Base-by-base conservation (phyloP, 2,797 vertebrate genomes). In the Fundulus diaphanus region DNA sequence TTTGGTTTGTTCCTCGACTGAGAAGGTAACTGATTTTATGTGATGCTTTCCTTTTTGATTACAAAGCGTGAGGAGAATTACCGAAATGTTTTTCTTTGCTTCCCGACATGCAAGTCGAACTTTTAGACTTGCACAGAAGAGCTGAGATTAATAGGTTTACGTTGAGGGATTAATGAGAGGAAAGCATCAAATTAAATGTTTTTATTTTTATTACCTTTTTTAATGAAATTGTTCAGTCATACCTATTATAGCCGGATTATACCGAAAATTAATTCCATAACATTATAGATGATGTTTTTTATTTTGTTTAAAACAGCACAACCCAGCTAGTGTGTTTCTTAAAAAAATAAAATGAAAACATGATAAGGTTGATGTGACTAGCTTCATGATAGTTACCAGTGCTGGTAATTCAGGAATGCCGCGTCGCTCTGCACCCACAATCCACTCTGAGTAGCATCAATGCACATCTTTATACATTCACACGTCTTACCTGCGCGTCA, bases 61-160 rank as follows among this genome's bases (percentile, higher is more conserved):
- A 51, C 3, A 63, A 73, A 73, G 49, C 42, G 29, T 74, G 22
- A 78, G 63, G 61, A 71, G 81, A 73, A 77, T 42, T 40, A 66
- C n/a, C 59, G 22, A 57, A 51, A 61, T 4, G 73, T 42, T 20
- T 63, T 82, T 80, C 49, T 76, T 87, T 85, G 76, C 31, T 33
- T 61, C 84, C 84, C 77, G 80, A 80, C 63, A 65, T 85, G 74
- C 51, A 78, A 78, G 70, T 87, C 71, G 61, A 67, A 79, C 1
- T 27, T 20, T 35, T 79, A 42, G 75, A 81, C 74, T 78, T 80
- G 69, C 76, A 85, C 29, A 66, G 27, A 77, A 72, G 67, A 42
- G 15, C 40, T 67, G 63, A 67, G 44, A 67, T 67, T 27, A 42
- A n/a, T 52, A 52, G 51, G 8, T 67, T 44, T 40, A 44, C 24